A percentile compares a stretch with the other conserved stretches of the same genome.
Conservation (phyloP, 1,140 invertebrate species). For the Ooceraea biroi region DNA sequence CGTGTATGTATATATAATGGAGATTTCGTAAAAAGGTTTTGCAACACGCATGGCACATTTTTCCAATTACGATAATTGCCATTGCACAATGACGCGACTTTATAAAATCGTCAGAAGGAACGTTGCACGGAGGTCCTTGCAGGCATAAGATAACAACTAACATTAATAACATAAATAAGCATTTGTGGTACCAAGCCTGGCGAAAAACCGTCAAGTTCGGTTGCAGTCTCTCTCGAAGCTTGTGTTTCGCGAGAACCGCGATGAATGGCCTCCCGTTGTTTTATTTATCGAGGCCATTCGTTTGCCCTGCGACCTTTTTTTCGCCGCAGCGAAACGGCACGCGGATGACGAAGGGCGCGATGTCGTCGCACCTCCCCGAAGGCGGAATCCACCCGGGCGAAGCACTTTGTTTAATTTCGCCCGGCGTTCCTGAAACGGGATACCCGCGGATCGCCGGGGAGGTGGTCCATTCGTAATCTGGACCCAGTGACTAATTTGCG, state of each 20-base stretch:
- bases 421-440: conserved; percentile 76
- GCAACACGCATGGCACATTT: not conserved
- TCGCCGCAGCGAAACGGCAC: conserved; percentile 24
- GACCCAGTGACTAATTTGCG: conserved; percentile 80
- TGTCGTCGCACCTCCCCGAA: conserved; percentile 50
- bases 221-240: conserved; percentile 10
- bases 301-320: conserved; percentile 14
- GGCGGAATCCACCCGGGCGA: conserved; percentile 48
- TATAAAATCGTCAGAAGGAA: not conserved
- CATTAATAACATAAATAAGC: not conserved
- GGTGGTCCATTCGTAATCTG: conserved; percentile 78
- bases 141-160: not conserved
- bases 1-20: not conserved
- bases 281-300: conserved; percentile 51
- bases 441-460: conserved; percentile 61
- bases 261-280: conserved; percentile 18
- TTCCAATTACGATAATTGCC: not conserved
- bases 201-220: conserved; percentile 11
- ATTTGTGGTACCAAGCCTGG: not conserved
- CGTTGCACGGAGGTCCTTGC: not conserved
- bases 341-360: conserved; percentile 44
- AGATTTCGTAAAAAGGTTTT: not conserved
- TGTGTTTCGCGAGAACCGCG: conserved; percentile 7
- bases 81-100: not conserved
- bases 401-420: conserved; percentile 76